These are phyloP conservation scores for Dendronephthya gigantea DNA, from an alignment of 64 coral and sea anemone species.

Conservation along the genomic window DNA sequence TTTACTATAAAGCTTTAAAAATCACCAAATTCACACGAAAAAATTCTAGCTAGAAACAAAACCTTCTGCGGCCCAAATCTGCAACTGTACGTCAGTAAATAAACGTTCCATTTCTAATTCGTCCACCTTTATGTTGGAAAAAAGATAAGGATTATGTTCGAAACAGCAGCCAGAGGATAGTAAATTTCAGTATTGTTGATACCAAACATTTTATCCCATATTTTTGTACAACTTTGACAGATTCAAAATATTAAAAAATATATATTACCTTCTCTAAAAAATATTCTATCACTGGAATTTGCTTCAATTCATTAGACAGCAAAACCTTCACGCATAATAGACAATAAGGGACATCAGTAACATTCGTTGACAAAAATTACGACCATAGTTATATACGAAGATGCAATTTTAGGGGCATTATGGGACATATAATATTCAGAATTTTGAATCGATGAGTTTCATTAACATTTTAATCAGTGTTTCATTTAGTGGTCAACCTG, in stretches of 20 bases:
- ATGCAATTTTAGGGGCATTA: too few relatives aligned
- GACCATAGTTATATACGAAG: too few relatives aligned
- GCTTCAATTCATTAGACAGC: neutral
- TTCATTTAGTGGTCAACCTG: too few relatives aligned
- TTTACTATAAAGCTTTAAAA: neutral
- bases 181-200: too few relatives aligned
- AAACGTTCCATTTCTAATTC: constrained; percentile 14
- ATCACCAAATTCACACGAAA: neutral
- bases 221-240: neutral
- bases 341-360: too few relatives aligned
- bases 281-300: neutral
- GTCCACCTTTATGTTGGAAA: neutral
- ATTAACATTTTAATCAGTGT: too few relatives aligned
- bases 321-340: neutral
- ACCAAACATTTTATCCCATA: too few relatives aligned
- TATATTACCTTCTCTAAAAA: neutral
- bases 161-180: too few relatives aligned
- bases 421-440: too few relatives aligned
- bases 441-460: too few relatives aligned
- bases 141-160: too few relatives aligned
- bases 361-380: too few relatives aligned
- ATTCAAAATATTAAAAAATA: neutral
- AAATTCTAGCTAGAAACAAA: neutral
- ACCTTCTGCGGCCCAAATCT: constrained; percentile 13
- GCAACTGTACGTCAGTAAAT: neutral